Conservation (phyloP, 2,888 invertebrate genomes). For the Tyria jacobaeae region DNA sequence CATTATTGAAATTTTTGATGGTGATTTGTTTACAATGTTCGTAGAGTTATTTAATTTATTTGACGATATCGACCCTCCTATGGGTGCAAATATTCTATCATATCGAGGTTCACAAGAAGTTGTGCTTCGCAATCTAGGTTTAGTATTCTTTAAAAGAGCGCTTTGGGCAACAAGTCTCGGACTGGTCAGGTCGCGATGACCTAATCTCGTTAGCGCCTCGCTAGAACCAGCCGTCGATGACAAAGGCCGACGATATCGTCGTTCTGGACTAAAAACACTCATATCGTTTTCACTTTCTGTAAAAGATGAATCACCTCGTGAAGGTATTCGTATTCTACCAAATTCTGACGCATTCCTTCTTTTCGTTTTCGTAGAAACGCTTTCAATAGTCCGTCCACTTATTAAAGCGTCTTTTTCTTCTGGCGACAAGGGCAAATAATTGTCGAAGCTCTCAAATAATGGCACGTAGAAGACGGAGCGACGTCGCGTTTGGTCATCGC, state of each 20-base stretch:
- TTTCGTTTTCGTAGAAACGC: conserved; percentile 63
- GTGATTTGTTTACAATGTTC: conserved; percentile 69
- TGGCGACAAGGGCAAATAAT: conserved; percentile 84
- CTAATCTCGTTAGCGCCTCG: conserved; percentile 75
- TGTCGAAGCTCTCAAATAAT: conserved; percentile 87
- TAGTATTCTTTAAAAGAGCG: conserved; percentile 66
- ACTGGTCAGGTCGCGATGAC: conserved; percentile 75
- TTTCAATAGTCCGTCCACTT: conserved; percentile 68
- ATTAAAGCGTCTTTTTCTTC: conserved; percentile 81
- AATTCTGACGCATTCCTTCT: conserved; percentile 68
- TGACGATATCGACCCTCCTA: conserved; percentile 74
- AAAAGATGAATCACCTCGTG: conserved; percentile 74
- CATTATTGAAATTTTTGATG: conserved; percentile 70
- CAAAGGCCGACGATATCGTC: conserved; percentile 75
- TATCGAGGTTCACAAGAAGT: conserved; percentile 81
- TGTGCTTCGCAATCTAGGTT: conserved; percentile 76
- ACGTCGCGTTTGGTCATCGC: conserved; percentile 86
- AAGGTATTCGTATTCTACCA: conserved; percentile 64
- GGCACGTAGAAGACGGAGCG: conserved; percentile 92
- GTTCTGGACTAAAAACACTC: conserved; percentile 74
- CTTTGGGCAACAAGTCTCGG: conserved; percentile 77
- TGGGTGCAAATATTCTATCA: conserved; percentile 79
- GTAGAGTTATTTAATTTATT: conserved; percentile 75
- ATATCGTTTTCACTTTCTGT: conserved; percentile 82
- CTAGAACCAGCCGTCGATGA: conserved; percentile 80